Percentiles rank a stretch among this genome's conserved stretches.
Evolutionary conservation across 2,113 vertebrate genomes (phyloP).

Genomic region (Urocolius indicus): DNA sequence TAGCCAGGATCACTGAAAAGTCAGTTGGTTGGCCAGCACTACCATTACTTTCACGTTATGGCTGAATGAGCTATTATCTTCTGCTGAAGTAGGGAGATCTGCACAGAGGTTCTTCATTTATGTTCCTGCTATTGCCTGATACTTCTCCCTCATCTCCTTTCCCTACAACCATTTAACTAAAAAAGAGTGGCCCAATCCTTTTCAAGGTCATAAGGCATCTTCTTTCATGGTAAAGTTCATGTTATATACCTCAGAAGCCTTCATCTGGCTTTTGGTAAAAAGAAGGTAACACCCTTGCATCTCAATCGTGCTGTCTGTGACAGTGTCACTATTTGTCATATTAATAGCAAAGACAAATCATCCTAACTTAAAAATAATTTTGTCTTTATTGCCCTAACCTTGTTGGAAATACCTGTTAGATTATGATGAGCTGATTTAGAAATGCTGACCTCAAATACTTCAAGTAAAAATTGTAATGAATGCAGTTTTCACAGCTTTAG

Average conservation of each 20-base stretch:
- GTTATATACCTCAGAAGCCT: not conserved
- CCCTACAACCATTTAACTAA: not conserved
- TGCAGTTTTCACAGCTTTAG: not conserved
- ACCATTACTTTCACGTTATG: not conserved
- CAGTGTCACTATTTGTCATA: not conserved
- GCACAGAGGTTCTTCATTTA: not conserved
- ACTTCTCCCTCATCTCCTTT: not conserved
- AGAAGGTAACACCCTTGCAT: not conserved
- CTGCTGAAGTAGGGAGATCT: not conserved
- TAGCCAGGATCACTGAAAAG: not conserved
- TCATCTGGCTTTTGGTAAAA: not conserved
- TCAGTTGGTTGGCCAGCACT: not conserved
- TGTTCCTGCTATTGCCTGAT: not conserved
- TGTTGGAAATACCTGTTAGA: not conserved
- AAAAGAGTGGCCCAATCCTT: not conserved
- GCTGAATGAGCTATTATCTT: not conserved
- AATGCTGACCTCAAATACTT: not conserved
- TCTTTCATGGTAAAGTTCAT: not conserved
- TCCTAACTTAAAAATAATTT: not conserved
- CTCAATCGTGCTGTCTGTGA: not conserved
- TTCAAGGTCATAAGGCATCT: rapidly evolving
- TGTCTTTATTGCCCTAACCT: not conserved
- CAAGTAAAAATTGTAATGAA: not conserved
- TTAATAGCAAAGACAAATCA: not conserved
- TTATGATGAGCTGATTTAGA: not conserved